These are phyloP conservation scores for Emydoidea blandingii DNA, from an alignment of 2,797 vertebrate species.

Conservation along the genomic window DNA sequence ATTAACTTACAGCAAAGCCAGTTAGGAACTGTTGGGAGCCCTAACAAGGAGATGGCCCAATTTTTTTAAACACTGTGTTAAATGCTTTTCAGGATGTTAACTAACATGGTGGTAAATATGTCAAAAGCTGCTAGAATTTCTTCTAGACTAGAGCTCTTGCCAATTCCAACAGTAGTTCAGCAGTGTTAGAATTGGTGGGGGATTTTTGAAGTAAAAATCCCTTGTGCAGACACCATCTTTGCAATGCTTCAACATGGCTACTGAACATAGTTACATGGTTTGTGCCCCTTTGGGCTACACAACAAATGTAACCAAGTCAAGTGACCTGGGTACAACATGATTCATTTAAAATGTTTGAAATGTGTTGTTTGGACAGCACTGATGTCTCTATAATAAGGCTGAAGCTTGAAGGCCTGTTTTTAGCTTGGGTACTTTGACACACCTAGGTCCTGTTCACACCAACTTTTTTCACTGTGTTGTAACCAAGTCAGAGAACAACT, in stretches of 20 bases:
- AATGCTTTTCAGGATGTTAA: background rate
- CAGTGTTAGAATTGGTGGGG: background rate
- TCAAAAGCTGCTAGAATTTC: background rate
- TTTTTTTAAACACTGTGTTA: background rate
- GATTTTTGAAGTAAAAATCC: constrained; percentile 33
- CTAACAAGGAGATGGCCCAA: background rate
- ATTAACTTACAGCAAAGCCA: constrained; percentile 44
- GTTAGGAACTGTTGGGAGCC: constrained; percentile 17
- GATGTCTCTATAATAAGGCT: constrained; percentile 48
- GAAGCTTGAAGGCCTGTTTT: constrained; percentile 53
- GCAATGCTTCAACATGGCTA: background rate
- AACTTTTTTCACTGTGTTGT: constrained; percentile 68
- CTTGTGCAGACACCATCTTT: background rate
- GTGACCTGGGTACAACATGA: background rate
- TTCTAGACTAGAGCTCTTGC: background rate
- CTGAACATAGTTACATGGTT: background rate
- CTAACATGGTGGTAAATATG: background rate
- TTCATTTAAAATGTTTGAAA: constrained; percentile 12
- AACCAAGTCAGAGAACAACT: constrained; percentile 63
- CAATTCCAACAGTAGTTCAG: background rate
- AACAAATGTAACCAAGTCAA: background rate
- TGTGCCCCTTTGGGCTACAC: background rate
- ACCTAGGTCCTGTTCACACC: constrained; percentile 65
- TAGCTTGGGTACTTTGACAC: constrained; percentile 65
- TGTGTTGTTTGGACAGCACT: background rate